phyloP scores from a whole-genome alignment of 2,797 vertebrate genomes.

The Lacerta bilineata region DNA sequence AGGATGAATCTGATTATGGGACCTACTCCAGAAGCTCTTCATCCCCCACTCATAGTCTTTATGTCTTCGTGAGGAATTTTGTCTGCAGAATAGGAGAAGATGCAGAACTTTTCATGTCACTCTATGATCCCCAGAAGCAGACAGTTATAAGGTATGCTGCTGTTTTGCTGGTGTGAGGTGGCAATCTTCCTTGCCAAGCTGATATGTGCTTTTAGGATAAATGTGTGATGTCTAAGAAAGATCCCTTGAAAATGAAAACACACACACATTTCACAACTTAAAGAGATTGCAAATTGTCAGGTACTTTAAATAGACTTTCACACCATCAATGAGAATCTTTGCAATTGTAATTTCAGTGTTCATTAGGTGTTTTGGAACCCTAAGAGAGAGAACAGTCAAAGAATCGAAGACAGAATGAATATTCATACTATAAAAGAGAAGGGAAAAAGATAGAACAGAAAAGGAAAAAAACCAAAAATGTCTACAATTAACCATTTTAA shows the following conservation, averaged over 20 bases:
- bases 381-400: neutral
- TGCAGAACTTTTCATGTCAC: constrained; percentile 97
- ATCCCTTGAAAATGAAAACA: constrained; percentile 3
- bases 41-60: constrained; percentile 96
- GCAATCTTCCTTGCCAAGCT: neutral
- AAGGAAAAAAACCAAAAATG: constrained; percentile 4
- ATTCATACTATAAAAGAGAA: neutral
- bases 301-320: neutral
- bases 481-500: neutral
- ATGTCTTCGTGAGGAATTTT: constrained; percentile 98
- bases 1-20: constrained; percentile 90
- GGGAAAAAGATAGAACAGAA: neutral
- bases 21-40: constrained; percentile 91
- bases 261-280: neutral
- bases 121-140: constrained; percentile 92
- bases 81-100: constrained; percentile 98
- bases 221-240: neutral
- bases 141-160: constrained; percentile 88
- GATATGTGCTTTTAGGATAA: neutral
- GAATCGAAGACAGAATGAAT: neutral
- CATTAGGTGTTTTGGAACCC: neutral
- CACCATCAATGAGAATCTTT: neutral
- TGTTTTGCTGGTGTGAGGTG: neutral
- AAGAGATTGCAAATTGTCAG: neutral
- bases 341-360: neutral